Evolutionary conservation across 2,113 vertebrate species (phyloP), one percentile per base, ranked within the genome.

Genomic region (Rhinoptilus africanus): DNA sequence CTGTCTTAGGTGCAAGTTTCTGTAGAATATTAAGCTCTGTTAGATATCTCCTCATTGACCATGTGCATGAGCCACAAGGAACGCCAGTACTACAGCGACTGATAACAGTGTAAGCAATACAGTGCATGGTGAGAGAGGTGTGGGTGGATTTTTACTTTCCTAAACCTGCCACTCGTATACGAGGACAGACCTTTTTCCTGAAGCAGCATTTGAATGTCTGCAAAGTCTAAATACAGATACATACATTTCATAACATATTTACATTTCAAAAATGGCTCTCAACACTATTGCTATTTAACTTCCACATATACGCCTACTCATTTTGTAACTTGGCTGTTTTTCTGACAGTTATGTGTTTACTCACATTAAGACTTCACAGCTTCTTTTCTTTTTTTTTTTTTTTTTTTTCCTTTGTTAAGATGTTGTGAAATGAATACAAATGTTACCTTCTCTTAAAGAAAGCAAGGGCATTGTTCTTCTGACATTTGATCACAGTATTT

Each of bases 1-100:
- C 13, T 77, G 7, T 32, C 17, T 56, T 27, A n/a, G 54, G 14
- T 24, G 6, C 6, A 90, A 30, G 6, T 68, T 91, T 50, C 57
- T 68, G 20, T 37, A 77, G 35, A 60, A 48, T 9, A 57, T 1
- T 68, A 53, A 69, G 2, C 15, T 74, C 2, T 1, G 1, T 48
- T 62, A 57, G 30, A 11, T n/a, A n/a, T n/a, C n/a, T 80, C 35
- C 48, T 80, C 28, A 30, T 2, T 32, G 12, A 48, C 5, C 7
- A 56, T 0, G 0, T 11, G 13, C 39, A 64, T 0, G 0, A 87
- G 23, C 26, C 27, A 12, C 6, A 41, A 67, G 15, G 64, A 79
- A 16, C 17, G 11, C 10, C 56, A 64, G 30, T 2, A 35, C 14
- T 5, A 28, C 5, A 71, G n/a, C 0, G 1, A 50, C 24, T 8